A percentile compares a stretch with the other conserved stretches of the same genome.
Conservation (phyloP, 2,113 vertebrate genomes). For the Ptyas mucosa region DNA sequence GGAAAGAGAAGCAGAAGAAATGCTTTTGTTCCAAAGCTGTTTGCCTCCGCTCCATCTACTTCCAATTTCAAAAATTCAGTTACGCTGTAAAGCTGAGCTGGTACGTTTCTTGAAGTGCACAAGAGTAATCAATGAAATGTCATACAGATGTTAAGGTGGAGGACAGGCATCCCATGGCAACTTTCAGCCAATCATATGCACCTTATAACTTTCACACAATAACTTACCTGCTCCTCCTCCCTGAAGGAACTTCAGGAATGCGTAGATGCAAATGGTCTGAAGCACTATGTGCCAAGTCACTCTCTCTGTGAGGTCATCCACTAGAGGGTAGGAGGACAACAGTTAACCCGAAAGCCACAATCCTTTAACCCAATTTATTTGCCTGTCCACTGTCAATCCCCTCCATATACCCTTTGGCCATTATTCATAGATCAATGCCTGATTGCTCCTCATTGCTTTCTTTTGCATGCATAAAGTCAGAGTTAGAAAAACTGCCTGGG, state of each 20-base stretch:
- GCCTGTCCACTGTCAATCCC: no score
- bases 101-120: background rate
- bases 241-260: conserved; percentile 88
- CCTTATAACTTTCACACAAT: rapidly evolving
- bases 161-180: background rate
- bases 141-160: background rate
- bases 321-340: conserved; percentile 58
- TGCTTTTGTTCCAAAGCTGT: background rate
- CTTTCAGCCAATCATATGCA: background rate
- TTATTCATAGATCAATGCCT: background rate
- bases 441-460: background rate
- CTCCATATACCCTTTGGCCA: background rate
- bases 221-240: conserved; percentile 88
- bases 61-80: background rate
- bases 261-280: conserved; percentile 81
- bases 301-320: conserved; percentile 79
- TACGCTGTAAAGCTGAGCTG: background rate
- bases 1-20: background rate
- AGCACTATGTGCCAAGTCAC: conserved; percentile 78
- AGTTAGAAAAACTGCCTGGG: background rate
- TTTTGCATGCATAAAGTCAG: background rate
- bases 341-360: background rate
- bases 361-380: background rate
- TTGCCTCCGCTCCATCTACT: no score
- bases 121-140: background rate